These are phyloP conservation scores for Rhinoraja longicauda DNA, from an alignment of 2,797 vertebrate genomes.

Conservation along the genomic window DNA sequence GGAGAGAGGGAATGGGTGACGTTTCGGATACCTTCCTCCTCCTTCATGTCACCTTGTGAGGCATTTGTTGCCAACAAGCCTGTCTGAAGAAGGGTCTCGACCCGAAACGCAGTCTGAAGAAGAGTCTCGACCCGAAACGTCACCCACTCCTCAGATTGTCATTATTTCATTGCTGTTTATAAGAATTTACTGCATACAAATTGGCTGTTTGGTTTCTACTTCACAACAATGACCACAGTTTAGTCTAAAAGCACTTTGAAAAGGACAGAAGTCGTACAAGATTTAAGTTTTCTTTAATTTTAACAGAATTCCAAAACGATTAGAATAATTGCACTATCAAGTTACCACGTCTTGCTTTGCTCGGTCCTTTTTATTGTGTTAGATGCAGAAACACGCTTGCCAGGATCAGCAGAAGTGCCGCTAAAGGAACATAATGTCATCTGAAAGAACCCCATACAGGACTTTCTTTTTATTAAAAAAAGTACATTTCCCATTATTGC, in stretches of 20 bases:
- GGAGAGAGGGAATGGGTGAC: too few species aligned
- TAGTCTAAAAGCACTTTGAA: background rate
- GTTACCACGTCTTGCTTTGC: background rate
- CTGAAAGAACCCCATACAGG: background rate
- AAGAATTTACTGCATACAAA: background rate
- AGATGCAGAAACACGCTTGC: background rate
- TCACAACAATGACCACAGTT: background rate
- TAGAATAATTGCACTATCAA: background rate
- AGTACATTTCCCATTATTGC: conserved; percentile 15
- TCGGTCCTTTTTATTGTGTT: background rate
- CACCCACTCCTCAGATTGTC: too few species aligned
- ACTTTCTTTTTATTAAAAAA: background rate
- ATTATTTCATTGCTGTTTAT: too few species aligned
- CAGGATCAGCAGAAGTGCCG: background rate
- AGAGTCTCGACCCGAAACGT: too few species aligned
- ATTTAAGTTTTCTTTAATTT: background rate
- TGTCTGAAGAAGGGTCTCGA: too few species aligned
- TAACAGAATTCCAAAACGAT: background rate
- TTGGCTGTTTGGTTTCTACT: background rate
- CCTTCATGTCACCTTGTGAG: too few species aligned
- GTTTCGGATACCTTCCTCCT: too few species aligned
- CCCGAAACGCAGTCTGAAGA: too few species aligned
- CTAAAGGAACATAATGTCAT: background rate
- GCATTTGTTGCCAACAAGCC: too few species aligned
- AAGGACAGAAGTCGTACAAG: background rate